phyloP scores from a whole-genome alignment of 2,888 invertebrate genomes.

The Andrena trimmerana region DNA sequence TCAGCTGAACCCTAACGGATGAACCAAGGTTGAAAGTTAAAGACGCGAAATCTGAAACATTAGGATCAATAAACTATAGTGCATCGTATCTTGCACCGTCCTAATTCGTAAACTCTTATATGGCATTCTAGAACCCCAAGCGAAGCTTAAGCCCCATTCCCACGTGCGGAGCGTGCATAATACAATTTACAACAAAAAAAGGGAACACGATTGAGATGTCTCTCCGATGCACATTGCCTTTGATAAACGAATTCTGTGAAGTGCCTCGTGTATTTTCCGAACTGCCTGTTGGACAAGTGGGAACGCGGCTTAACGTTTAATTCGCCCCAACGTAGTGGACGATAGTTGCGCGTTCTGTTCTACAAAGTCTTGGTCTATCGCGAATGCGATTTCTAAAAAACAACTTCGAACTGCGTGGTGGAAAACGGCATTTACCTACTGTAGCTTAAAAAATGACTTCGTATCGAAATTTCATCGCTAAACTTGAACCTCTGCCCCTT shows the following conservation, averaged over 20 bases:
- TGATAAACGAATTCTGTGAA: not conserved
- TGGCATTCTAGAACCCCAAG: not conserved
- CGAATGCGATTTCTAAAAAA: not conserved
- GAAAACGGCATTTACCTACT: not conserved
- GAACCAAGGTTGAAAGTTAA: not conserved
- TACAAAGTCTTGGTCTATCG: not conserved
- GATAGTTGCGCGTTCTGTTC: not conserved
- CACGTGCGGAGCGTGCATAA: not conserved
- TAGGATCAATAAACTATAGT: not conserved
- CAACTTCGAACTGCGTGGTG: no score
- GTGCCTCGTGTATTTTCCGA: not conserved
- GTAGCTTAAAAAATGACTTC: not conserved
- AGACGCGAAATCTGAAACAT: not conserved
- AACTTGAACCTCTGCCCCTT: not conserved
- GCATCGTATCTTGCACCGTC: not conserved
- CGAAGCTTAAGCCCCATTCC: conserved; percentile 3
- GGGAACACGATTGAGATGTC: not conserved
- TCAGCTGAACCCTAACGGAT: not conserved
- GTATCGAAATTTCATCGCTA: not conserved
- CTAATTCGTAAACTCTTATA: not conserved
- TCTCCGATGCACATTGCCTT: not conserved
- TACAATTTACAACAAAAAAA: not conserved
- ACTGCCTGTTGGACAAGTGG: not conserved
- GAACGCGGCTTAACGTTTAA: conserved; percentile 1
- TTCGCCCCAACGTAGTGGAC: not conserved